phyloP scores from a whole-genome alignment of 2,113 vertebrate species.

The Leptodactylus fuscus region DNA sequence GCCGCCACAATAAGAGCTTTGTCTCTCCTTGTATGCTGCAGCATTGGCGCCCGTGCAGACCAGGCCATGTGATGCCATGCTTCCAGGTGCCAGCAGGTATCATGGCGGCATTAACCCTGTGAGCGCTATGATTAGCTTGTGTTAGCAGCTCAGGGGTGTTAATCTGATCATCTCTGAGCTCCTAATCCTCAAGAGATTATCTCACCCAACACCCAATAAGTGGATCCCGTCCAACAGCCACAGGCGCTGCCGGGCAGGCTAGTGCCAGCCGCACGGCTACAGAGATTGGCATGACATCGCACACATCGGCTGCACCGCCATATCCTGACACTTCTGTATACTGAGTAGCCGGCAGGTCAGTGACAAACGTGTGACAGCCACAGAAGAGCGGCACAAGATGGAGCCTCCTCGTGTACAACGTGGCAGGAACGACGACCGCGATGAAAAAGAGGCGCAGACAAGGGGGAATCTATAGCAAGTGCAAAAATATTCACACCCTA shows the following conservation, averaged over 20 bases:
- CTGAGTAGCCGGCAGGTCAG: too few relatives aligned
- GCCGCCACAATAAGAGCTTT: slow-evolving; percentile 22
- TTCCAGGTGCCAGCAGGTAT: neutral
- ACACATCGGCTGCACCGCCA: too few relatives aligned
- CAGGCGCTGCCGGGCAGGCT: neutral
- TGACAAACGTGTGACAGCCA: too few relatives aligned
- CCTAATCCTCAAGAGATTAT: slow-evolving; percentile 11
- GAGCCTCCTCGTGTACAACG: too few relatives aligned
- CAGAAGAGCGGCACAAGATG: too few relatives aligned
- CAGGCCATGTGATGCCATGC: neutral
- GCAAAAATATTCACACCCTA: too few relatives aligned
- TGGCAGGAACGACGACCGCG: too few relatives aligned
- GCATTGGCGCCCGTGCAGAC: neutral
- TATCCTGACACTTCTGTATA: too few relatives aligned
- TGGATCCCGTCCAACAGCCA: neutral
- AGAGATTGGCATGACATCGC: too few relatives aligned
- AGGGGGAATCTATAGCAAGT: too few relatives aligned
- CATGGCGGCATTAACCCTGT: neutral
- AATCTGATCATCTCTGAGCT: slow-evolving; percentile 7
- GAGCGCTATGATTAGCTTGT: neutral
- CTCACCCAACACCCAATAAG: slow-evolving; percentile 24
- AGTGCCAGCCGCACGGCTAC: neutral
- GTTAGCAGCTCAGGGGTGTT: slow-evolving; percentile 4
- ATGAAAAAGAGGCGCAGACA: too few relatives aligned
- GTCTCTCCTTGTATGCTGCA: neutral